phyloP scores from a whole-genome alignment of 2,113 vertebrate genomes.

The Pseudorhombus dupliciocellatus region DNA sequence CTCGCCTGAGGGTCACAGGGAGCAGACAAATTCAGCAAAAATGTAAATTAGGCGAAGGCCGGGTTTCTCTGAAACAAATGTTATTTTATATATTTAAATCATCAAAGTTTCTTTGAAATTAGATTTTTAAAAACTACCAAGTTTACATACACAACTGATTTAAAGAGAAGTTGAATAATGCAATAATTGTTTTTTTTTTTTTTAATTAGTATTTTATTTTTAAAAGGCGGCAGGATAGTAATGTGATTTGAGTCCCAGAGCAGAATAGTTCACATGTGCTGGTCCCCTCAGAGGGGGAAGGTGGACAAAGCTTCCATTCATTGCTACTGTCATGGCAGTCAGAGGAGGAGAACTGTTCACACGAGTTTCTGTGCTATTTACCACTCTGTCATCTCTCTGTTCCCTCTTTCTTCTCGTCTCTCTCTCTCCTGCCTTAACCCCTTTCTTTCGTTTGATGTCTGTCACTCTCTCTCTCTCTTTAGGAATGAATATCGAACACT shows the following conservation, averaged over 20 bases:
- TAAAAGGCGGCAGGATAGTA: constrained; percentile 31
- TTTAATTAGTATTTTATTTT: too few species aligned
- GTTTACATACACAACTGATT: too few species aligned
- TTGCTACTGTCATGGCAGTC: constrained; percentile 68
- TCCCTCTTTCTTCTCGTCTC: constrained; percentile 16
- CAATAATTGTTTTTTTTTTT: too few species aligned
- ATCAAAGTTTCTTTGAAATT: too few species aligned
- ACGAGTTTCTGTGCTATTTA: constrained; percentile 61
- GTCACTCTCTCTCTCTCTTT: constrained; percentile 15
- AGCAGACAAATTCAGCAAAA: too few species aligned
- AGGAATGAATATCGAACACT: constrained; percentile 96
- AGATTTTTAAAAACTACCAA: too few species aligned
- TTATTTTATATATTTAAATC: too few species aligned
- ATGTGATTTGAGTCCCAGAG: constrained; percentile 76
- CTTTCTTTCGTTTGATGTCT: constrained; percentile 11
- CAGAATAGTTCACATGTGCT: constrained; percentile 72
- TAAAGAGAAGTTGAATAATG: too few species aligned
- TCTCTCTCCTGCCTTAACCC: neutral
- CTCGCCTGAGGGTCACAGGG: too few species aligned
- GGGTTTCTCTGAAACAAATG: too few species aligned
- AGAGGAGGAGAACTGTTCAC: constrained; percentile 65
- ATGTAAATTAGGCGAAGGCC: too few species aligned
- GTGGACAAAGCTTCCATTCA: constrained; percentile 77
- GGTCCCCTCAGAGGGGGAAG: constrained; percentile 60
- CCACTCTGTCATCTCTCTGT: constrained; percentile 51